Evolutionary conservation across 2,888 invertebrate species (phyloP).

Genomic region (Spisula solida): DNA sequence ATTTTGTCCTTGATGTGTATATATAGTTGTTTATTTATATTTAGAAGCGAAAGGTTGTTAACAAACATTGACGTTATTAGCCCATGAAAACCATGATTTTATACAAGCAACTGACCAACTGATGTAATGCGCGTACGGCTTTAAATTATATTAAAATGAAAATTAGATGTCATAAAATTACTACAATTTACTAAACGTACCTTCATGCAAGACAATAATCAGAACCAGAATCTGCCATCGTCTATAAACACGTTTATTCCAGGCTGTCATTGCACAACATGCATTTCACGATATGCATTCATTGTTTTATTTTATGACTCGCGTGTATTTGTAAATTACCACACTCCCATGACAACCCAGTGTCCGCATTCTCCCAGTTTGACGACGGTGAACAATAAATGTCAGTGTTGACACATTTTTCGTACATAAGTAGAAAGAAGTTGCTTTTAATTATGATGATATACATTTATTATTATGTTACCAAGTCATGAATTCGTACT

Average conservation of each 20-base stretch:
- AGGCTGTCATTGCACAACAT: neutral
- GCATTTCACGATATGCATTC: neutral
- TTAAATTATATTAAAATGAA: no score
- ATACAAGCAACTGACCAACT: no score
- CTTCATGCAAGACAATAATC: neutral
- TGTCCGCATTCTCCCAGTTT: neutral
- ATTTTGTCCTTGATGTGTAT: no score
- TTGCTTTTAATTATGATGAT: conserved; percentile 5
- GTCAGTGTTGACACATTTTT: conserved; percentile 31
- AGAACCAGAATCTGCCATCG: neutral
- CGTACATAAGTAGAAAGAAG: conserved; percentile 8
- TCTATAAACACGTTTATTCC: neutral
- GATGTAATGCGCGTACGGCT: no score
- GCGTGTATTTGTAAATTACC: neutral
- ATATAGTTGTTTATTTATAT: no score
- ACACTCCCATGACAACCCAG: neutral
- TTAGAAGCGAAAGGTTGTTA: no score
- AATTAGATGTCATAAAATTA: neutral
- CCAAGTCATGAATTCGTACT: no score
- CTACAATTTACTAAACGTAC: neutral
- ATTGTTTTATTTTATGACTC: neutral
- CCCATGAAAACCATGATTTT: no score
- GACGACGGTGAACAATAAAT: neutral
- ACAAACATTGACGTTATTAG: no score
- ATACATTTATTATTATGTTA: no score